These are phyloP conservation scores for Macrostomum cliftonense DNA, from an alignment of 2,888 invertebrate genomes.

Conservation along the genomic window DNA sequence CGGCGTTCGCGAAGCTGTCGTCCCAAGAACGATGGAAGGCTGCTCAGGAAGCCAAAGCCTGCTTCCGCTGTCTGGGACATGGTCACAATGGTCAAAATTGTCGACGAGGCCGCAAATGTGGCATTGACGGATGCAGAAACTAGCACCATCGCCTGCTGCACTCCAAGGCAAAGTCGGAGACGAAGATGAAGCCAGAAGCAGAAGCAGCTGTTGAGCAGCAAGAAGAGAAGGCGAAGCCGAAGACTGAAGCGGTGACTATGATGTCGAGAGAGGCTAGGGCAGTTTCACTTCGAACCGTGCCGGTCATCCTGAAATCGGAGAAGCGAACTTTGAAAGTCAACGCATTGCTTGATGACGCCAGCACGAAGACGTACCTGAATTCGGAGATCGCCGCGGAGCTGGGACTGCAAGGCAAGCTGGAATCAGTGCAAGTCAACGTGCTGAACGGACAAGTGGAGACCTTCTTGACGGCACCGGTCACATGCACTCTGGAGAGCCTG, in stretches of 20 bases:
- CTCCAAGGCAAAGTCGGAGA: no score
- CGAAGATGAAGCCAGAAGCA: no score
- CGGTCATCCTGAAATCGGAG: slow-evolving; percentile 10
- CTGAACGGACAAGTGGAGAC: not conserved
- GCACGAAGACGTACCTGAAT: slow-evolving; percentile 14
- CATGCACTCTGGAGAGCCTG: not conserved
- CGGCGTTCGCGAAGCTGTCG: no score
- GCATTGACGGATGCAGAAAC: no score
- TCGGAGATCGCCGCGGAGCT: slow-evolving; percentile 10
- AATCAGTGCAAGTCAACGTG: not conserved
- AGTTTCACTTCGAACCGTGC: slow-evolving; percentile 11
- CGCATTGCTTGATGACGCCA: slow-evolving; percentile 15
- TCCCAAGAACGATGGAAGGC: no score
- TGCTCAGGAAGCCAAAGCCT: no score
- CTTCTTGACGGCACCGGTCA: not conserved
- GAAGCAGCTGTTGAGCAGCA: not conserved
- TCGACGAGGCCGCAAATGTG: no score
- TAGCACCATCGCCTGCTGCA: no score
- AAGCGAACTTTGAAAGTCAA: slow-evolving; percentile 9
- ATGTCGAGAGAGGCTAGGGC: not conserved
- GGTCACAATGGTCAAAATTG: no score
- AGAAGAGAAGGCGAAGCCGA: not conserved
- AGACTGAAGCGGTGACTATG: not conserved
- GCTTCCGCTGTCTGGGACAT: no score
- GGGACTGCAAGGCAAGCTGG: slow-evolving; percentile 3